These are phyloP conservation scores for Danio kyathit DNA, from an alignment of 2,797 vertebrate species.

Conservation along the genomic window DNA sequence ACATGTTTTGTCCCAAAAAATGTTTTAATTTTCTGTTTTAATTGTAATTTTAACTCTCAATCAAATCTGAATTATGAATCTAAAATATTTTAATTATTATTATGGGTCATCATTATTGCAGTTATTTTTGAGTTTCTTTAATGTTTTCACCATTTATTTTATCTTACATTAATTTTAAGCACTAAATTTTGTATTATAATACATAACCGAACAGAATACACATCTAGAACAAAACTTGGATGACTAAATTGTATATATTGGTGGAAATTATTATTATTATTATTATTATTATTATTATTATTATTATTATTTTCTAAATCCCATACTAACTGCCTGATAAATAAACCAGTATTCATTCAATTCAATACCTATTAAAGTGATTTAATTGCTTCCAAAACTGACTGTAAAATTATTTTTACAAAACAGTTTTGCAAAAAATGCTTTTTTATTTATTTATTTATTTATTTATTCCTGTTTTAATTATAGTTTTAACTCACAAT, in stretches of 20 bases:
- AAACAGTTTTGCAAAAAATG: too few relatives aligned
- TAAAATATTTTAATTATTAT: not conserved
- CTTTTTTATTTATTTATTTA: too few relatives aligned
- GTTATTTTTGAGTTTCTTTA: not conserved
- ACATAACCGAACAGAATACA: not conserved
- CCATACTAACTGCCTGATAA: not conserved
- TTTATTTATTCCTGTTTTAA: too few relatives aligned
- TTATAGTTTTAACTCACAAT: not conserved
- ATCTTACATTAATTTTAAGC: too few relatives aligned
- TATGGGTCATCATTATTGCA: not conserved
- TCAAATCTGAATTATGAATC: not conserved
- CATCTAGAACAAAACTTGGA: not conserved
- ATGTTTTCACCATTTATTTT: too few relatives aligned
- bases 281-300: too few relatives aligned
- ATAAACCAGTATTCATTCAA: not conserved
- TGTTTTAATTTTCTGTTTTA: not conserved
- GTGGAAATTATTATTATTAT: not conserved
- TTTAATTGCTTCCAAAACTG: not conserved
- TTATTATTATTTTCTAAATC: too few relatives aligned
- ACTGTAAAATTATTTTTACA: too few relatives aligned
- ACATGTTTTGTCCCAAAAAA: too few relatives aligned
- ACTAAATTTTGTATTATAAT: not conserved
- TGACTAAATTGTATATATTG: too few relatives aligned
- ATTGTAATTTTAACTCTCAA: not conserved
- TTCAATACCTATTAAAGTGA: not conserved